Percentiles rank a stretch among this genome's conserved stretches.
phyloP scores from a whole-genome alignment of 2,113 vertebrate species.

The Takifugu bimaculatus region DNA sequence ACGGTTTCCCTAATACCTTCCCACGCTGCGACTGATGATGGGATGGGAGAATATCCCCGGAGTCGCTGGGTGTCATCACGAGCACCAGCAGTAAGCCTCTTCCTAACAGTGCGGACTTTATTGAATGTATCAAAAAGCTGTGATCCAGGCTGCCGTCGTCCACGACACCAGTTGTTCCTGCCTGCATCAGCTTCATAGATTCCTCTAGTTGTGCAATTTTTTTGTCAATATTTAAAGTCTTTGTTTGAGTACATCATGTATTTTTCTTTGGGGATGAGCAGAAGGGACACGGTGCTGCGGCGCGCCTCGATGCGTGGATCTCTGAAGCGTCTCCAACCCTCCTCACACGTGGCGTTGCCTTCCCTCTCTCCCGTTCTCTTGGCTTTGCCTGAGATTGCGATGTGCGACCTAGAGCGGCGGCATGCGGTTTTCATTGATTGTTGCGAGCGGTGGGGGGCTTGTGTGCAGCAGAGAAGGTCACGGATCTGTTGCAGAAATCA shows the following conservation, averaged over 20 bases:
- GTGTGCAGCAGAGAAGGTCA: constrained; percentile 30
- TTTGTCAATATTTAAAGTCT: constrained; percentile 2
- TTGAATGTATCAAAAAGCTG: constrained; percentile 54
- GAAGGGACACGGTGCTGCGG: constrained; percentile 27
- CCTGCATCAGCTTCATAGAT: neutral
- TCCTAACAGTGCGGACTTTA: constrained; percentile 52
- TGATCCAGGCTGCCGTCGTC: constrained; percentile 9
- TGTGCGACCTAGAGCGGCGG: too few relatives aligned
- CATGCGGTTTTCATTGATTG: neutral
- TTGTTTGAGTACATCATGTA: neutral
- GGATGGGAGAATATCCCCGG: constrained; percentile 17
- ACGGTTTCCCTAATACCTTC: constrained; percentile 7
- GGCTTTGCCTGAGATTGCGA: too few relatives aligned
- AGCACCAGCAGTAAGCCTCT: constrained; percentile 52
- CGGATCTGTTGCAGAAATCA: constrained; percentile 42
- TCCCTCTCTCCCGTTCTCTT: neutral
- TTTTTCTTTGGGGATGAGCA: neutral
- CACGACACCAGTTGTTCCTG: too few relatives aligned
- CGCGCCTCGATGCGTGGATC: neutral
- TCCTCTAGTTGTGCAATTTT: constrained; percentile 32
- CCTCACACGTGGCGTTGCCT: neutral
- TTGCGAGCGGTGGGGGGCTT: neutral
- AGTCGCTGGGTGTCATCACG: constrained; percentile 8
- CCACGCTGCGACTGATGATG: neutral
- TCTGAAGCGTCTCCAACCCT: constrained; percentile 1